A percentile compares a stretch with the other conserved stretches of the same genome.
Conservation (phyloP, 1,140 invertebrate genomes). For the Bradynema listronoti region DNA sequence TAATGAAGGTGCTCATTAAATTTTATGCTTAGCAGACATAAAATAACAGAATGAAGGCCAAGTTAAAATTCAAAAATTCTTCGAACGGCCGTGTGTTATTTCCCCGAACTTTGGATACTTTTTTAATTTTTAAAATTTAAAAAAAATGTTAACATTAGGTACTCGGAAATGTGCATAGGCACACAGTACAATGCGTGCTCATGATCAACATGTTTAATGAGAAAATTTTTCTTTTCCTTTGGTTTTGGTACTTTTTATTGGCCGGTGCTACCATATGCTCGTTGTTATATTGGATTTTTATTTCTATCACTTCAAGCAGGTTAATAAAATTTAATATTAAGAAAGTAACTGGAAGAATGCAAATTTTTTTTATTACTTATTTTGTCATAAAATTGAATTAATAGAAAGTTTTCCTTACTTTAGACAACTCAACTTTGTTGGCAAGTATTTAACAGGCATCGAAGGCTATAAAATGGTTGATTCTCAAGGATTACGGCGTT, state of each 20-base stretch:
- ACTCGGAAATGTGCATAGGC: constrained; percentile 55
- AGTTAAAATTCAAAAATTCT: too few species aligned
- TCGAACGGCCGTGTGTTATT: too few species aligned
- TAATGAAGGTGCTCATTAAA: too few species aligned
- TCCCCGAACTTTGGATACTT: too few species aligned
- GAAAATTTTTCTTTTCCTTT: constrained; percentile 57
- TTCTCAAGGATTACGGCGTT: constrained; percentile 54
- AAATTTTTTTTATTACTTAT: too few species aligned
- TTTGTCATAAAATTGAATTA: too few species aligned
- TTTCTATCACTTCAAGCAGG: constrained; percentile 56
- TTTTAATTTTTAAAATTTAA: constrained; percentile 7
- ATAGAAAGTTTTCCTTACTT: constrained; percentile 21
- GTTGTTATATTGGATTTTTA: constrained; percentile 57
- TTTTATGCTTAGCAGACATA: too few species aligned
- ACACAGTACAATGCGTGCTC: constrained; percentile 56
- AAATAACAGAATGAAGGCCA: too few species aligned
- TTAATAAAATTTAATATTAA: too few species aligned
- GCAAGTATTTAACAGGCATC: constrained; percentile 56
- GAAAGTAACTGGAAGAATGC: too few species aligned
- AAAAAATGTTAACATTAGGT: constrained; percentile 26
- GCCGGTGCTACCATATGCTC: constrained; percentile 57
- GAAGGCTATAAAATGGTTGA: constrained; percentile 58
- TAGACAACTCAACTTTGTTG: constrained; percentile 58
- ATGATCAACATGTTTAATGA: constrained; percentile 82
- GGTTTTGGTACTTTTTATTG: constrained; percentile 58